Percentiles rank a stretch among this genome's conserved stretches.
Evolutionary conservation across 2,797 vertebrate species (phyloP).

Genomic region (Propithecus perrieri): DNA sequence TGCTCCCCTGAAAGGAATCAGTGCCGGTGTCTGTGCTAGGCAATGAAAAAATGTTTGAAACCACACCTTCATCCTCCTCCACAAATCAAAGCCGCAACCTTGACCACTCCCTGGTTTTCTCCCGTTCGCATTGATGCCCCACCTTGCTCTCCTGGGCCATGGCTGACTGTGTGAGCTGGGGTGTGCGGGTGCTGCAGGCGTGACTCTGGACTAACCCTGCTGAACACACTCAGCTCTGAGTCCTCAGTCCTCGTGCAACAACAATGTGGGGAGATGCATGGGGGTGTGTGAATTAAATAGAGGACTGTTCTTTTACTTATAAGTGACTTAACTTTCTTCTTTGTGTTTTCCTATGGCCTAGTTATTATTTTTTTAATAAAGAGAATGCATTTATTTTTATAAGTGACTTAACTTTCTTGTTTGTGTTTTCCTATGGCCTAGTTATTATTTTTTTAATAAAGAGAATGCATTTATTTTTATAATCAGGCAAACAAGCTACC

Average conservation of each 20-base stretch:
- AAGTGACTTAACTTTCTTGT: background rate
- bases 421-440: background rate
- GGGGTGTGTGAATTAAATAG: background rate
- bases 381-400: background rate
- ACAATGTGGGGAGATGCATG: background rate
- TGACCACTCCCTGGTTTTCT: background rate
- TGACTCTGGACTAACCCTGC: background rate
- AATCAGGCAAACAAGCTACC: background rate
- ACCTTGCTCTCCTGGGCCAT: too few species aligned
- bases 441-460: background rate
- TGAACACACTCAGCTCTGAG: background rate
- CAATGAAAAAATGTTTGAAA: background rate
- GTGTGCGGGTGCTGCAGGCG: background rate
- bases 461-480: background rate
- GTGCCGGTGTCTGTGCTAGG: background rate
- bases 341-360: background rate
- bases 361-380: background rate
- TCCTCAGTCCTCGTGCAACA: background rate
- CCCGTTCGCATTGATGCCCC: too few species aligned
- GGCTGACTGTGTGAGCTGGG: background rate
- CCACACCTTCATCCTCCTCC: background rate
- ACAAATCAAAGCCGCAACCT: background rate
- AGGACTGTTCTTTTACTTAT: background rate
- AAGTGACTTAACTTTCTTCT: background rate
- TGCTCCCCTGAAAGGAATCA: background rate